Conservation (phyloP, 2,797 vertebrate species). For the Phataginus tricuspis region DNA sequence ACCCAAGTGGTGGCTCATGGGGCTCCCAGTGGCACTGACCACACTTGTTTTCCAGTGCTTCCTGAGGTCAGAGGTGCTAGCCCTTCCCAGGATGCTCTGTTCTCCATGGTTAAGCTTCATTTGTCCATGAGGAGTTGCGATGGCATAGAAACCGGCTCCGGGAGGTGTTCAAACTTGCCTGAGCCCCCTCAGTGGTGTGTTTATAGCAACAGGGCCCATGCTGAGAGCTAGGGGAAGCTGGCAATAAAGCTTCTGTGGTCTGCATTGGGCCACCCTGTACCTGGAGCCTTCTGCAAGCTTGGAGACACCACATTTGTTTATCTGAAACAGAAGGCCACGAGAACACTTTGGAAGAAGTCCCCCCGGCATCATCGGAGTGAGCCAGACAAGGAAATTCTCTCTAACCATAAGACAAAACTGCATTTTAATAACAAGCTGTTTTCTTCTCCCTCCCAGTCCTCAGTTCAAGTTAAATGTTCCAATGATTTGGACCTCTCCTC, state of each 20-base stretch:
- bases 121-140: neutral
- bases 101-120: neutral
- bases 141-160: neutral
- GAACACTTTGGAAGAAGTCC: neutral
- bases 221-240: neutral
- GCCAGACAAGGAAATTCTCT: constrained; percentile 43
- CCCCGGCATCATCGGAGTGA: neutral
- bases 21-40: neutral
- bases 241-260: neutral
- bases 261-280: neutral
- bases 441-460: neutral
- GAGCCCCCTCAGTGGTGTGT: neutral
- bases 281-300: constrained; percentile 5
- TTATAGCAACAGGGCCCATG: constrained; percentile 46
- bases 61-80: neutral
- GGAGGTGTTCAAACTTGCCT: constrained; percentile 12
- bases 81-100: neutral
- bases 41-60: neutral
- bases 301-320: constrained; percentile 12
- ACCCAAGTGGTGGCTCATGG: neutral
- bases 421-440: neutral
- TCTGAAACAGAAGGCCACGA: constrained; percentile 15
- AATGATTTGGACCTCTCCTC: neutral
- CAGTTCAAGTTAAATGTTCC: neutral
- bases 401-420: neutral